phyloP scores from a whole-genome alignment of 2,888 invertebrate genomes.

The Brachyopa scutellaris region DNA sequence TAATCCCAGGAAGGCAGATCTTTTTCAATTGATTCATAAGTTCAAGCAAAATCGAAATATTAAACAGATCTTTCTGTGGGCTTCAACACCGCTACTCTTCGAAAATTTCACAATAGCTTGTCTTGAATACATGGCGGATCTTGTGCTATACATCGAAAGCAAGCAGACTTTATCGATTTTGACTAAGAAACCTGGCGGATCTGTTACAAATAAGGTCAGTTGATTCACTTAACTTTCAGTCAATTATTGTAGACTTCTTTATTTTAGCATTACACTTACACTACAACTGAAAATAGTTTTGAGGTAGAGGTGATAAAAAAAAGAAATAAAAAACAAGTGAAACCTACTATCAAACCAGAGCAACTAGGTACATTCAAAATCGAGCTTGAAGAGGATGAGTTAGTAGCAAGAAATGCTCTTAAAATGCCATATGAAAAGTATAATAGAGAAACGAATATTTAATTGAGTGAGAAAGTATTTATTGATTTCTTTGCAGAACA shows the following conservation, averaged over 20 bases:
- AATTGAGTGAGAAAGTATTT: background rate
- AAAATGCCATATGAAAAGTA: slow-evolving; percentile 81
- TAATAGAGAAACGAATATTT: background rate
- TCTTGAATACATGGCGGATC: slow-evolving; percentile 79
- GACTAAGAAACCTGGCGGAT: slow-evolving; percentile 78
- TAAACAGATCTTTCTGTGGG: slow-evolving; percentile 79
- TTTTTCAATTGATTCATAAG: slow-evolving; percentile 77
- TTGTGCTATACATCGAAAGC: slow-evolving; percentile 77
- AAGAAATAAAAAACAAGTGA: slow-evolving; percentile 26
- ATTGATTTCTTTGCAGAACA: slow-evolving; percentile 76
- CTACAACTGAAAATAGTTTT: slow-evolving; percentile 76
- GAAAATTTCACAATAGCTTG: slow-evolving; percentile 77
- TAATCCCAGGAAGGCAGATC: slow-evolving; percentile 74
- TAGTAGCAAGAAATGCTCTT: slow-evolving; percentile 80
- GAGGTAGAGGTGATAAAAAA: slow-evolving; percentile 73
- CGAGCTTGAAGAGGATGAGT: slow-evolving; percentile 80
- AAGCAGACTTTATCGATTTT: slow-evolving; percentile 76
- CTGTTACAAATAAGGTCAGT: slow-evolving; percentile 76
- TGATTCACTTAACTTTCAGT: background rate
- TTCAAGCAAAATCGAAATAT: slow-evolving; percentile 76
- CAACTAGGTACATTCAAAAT: slow-evolving; percentile 80
- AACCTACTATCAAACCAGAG: slow-evolving; percentile 46
- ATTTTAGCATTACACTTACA: slow-evolving; percentile 76
- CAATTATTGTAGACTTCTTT: background rate
- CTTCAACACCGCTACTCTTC: slow-evolving; percentile 76